phyloP scores from a whole-genome alignment of 2,113 vertebrate species.

The Leptobrachium ailaonicum region DNA sequence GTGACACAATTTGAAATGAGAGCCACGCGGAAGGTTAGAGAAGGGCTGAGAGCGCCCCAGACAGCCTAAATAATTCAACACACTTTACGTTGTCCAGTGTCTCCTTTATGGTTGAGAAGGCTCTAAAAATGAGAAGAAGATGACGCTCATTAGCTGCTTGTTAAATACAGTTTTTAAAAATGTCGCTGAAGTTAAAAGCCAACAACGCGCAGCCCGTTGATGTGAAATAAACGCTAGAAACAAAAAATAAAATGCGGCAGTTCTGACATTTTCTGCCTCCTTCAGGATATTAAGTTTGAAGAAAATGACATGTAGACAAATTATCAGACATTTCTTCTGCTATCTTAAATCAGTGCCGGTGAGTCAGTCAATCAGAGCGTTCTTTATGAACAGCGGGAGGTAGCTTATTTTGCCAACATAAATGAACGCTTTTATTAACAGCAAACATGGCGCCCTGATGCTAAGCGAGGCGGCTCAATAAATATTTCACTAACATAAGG shows the following conservation, averaged over 20 bases:
- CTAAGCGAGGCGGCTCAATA: not conserved
- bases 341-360: constrained; percentile 22
- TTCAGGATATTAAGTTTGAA: constrained; percentile 26
- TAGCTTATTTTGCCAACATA: constrained; percentile 32
- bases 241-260: constrained; percentile 2
- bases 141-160: not conserved
- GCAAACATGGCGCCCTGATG: constrained; percentile 10
- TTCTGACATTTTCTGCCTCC: constrained; percentile 28
- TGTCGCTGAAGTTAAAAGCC: not conserved
- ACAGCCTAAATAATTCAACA: no score
- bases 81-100: no score
- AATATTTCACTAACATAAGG: not conserved
- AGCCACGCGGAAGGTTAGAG: no score
- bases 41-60: no score
- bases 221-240: constrained; percentile 24
- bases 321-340: constrained; percentile 34
- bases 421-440: constrained; percentile 18
- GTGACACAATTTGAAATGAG: no score
- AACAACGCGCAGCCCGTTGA: not conserved
- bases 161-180: not conserved
- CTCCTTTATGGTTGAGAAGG: no score
- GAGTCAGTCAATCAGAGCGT: constrained; percentile 34
- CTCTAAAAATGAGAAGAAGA: not conserved
- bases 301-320: constrained; percentile 40
- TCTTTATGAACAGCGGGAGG: constrained; percentile 28